These are phyloP conservation scores for Zeuzera pyrina DNA, from an alignment of 2,888 invertebrate genomes.

Conservation along the genomic window DNA sequence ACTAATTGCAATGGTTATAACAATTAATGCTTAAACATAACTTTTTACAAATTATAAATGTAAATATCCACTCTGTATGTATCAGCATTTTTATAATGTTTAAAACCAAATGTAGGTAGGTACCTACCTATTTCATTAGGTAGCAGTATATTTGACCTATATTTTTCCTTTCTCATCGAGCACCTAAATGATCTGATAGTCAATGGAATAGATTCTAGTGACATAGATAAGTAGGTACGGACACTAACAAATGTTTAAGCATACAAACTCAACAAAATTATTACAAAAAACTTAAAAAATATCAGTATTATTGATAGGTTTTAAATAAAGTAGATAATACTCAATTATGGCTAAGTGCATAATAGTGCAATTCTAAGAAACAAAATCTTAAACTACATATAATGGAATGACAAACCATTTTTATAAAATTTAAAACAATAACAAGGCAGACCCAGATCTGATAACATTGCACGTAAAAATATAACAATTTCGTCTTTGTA, in stretches of 20 bases:
- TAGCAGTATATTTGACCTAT: too few species aligned
- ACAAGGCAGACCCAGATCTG: conserved; percentile 56
- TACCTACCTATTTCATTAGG: too few species aligned
- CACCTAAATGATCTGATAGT: too few species aligned
- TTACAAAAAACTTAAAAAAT: too few species aligned
- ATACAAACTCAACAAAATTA: conserved; percentile 9
- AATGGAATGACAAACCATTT: conserved; percentile 53
- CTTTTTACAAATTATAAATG: conserved; percentile 7
- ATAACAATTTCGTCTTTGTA: conserved; percentile 35
- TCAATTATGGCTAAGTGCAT: conserved; percentile 24
- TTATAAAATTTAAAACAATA: conserved; percentile 26
- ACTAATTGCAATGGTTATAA: conserved; percentile 6
- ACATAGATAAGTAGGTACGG: too few species aligned
- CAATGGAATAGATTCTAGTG: too few species aligned
- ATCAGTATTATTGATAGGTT: conserved; percentile 13
- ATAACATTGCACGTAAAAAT: conserved; percentile 40
- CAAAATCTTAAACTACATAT: conserved; percentile 17
- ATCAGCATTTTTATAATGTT: too few species aligned
- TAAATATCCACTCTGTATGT: too few species aligned
- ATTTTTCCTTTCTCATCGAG: too few species aligned
- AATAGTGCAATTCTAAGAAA: conserved; percentile 10
- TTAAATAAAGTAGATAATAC: conserved; percentile 18
- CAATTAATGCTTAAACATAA: conserved; percentile 7
- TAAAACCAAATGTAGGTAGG: too few species aligned
- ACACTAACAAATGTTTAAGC: too few species aligned